phyloP scores from a whole-genome alignment of 2,113 vertebrate genomes.

The Lanius ludovicianus region DNA sequence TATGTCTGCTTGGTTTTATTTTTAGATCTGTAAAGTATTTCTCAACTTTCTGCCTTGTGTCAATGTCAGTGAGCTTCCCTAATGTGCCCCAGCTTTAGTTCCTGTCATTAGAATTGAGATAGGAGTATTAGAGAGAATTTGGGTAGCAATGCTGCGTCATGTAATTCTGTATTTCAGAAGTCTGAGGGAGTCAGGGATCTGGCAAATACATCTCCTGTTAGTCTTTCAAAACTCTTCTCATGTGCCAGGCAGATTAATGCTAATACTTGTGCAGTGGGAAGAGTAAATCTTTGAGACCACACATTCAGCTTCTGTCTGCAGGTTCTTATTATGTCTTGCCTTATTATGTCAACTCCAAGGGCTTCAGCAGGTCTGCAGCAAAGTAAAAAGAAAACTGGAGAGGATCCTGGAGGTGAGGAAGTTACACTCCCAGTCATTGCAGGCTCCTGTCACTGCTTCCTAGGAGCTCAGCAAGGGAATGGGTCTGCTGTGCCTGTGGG shows the following conservation, averaged over 20 bases:
- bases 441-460: neutral
- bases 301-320: neutral
- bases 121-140: neutral
- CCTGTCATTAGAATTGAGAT: neutral
- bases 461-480: neutral
- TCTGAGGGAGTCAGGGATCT: neutral
- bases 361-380: neutral
- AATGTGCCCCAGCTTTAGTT: neutral
- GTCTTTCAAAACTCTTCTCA: neutral
- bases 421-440: neutral
- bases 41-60: constrained; percentile 12
- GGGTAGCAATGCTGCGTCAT: neutral
- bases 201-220: neutral
- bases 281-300: neutral
- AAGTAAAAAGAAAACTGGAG: neutral
- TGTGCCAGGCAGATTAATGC: neutral
- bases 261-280: neutral
- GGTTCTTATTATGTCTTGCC: neutral
- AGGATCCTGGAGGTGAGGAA: neutral
- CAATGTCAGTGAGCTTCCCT: neutral
- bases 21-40: constrained; percentile 1
- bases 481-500: neutral
- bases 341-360: neutral
- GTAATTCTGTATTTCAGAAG: neutral
- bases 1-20: constrained; percentile 3